phyloP scores from a whole-genome alignment of 1,140 invertebrate species.

The Pseudomyrmex cubaensis region DNA sequence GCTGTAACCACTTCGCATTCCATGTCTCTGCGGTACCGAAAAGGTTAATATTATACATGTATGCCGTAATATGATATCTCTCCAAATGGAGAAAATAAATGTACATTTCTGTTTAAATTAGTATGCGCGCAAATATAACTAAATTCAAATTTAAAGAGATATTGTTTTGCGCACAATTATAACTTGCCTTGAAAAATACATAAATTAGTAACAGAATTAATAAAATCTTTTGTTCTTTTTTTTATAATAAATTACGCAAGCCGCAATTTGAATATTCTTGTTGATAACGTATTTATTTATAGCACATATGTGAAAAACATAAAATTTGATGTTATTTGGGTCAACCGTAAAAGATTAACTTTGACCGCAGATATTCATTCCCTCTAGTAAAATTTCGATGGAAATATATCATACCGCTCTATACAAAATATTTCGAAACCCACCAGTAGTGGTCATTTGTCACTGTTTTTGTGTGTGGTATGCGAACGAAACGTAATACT shows the following conservation, averaged over 20 bases:
- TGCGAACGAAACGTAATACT: slow-evolving; percentile 43
- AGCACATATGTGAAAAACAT: not conserved
- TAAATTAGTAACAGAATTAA: not conserved
- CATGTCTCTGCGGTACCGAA: slow-evolving; percentile 4
- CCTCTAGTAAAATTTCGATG: slow-evolving; percentile 11
- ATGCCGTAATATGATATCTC: slow-evolving; percentile 5
- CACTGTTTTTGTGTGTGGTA: slow-evolving; percentile 34
- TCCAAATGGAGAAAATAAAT: not conserved
- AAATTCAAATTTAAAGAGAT: not conserved
- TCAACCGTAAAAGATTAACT: slow-evolving; percentile 36
- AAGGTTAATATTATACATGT: slow-evolving; percentile 24
- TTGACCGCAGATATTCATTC: slow-evolving; percentile 1
- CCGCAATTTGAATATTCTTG: not conserved
- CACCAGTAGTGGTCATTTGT: slow-evolving; percentile 26
- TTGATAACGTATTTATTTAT: not conserved
- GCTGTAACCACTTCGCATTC: slow-evolving; percentile 37
- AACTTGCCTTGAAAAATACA: not conserved
- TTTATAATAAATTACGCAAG: not conserved
- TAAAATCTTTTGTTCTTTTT: no score
- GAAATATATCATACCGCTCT: not conserved
- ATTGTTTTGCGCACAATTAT: not conserved
- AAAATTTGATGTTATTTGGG: not conserved
- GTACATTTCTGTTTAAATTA: not conserved
- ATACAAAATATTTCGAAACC: slow-evolving; percentile 23
- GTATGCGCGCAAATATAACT: not conserved